A percentile compares a stretch with the other conserved stretches of the same genome.
These are phyloP conservation scores for Meleagris gallopavo DNA, from an alignment of 2,113 vertebrate genomes.

Conservation along the genomic window DNA sequence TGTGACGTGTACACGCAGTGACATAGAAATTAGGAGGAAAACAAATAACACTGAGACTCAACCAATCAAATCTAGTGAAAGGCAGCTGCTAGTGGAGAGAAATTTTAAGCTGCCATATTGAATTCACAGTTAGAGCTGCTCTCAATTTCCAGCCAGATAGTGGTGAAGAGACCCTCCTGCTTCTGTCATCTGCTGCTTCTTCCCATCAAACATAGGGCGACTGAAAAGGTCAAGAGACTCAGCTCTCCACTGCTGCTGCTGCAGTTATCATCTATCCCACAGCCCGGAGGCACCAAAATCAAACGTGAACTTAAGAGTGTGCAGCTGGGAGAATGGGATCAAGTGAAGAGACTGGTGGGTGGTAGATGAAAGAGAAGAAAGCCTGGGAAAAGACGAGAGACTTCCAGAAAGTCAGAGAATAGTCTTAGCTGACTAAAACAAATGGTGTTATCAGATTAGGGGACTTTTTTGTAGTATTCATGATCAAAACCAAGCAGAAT, in stretches of 20 bases:
- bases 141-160: neutral
- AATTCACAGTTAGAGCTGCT: neutral
- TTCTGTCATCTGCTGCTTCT: neutral
- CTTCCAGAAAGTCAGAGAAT: neutral
- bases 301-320: neutral
- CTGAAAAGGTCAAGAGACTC: neutral
- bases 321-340: neutral
- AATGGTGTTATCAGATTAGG: neutral
- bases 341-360: neutral
- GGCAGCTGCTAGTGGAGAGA: neutral
- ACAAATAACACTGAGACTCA: neutral
- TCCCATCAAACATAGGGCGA: neutral
- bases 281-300: neutral
- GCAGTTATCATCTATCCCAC: neutral
- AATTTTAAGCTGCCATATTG: rapidly evolving
- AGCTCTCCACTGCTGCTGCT: neutral
- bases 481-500: neutral
- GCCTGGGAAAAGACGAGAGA: neutral
- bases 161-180: neutral
- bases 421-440: neutral
- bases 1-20: neutral
- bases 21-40: neutral
- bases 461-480: neutral
- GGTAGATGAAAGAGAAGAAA: neutral
- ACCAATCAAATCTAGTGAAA: neutral